phyloP scores from a whole-genome alignment of 2,888 invertebrate genomes.

The Hirudinaria manillensis region DNA sequence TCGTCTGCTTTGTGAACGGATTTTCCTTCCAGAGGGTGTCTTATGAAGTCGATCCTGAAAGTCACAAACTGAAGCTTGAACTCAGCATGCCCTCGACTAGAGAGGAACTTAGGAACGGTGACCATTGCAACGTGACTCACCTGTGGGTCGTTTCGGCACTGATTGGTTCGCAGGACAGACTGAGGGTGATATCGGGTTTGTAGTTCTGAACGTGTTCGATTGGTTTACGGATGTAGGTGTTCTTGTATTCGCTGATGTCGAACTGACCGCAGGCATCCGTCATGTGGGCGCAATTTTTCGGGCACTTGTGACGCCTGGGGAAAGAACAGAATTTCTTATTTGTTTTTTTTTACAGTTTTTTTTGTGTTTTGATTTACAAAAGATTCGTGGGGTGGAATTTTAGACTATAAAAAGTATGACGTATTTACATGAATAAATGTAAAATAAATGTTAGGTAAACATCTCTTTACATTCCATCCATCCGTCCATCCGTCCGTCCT shows the following conservation, averaged over 20 bases:
- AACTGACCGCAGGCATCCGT: conserved; percentile 12
- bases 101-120: too few species aligned
- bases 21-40: conserved; percentile 6
- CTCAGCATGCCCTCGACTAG: not conserved
- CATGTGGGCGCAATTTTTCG: conserved; percentile 17
- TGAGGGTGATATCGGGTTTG: conserved; percentile 7
- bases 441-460: too few species aligned
- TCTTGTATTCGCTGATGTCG: conserved; percentile 11
- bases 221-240: conserved; percentile 21
- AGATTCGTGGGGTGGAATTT: too few species aligned
- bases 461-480: too few species aligned
- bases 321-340: not conserved
- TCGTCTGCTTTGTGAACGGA: not conserved
- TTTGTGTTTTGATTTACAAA: too few species aligned
- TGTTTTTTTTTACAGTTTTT: not conserved
- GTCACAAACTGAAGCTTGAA: not conserved
- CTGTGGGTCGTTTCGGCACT: not conserved
- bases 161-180: conserved; percentile 20
- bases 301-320: conserved; percentile 26
- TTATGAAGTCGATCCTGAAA: conserved; percentile 18
- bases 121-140: not conserved
- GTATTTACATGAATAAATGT: conserved; percentile 13
- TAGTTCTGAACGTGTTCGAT: conserved; percentile 14
- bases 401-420: not conserved
- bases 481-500: too few species aligned